Percentiles rank a stretch among this genome's conserved stretches.
Evolutionary conservation across 2,797 vertebrate genomes (phyloP).

Genomic region (Siniperca scherzeri): DNA sequence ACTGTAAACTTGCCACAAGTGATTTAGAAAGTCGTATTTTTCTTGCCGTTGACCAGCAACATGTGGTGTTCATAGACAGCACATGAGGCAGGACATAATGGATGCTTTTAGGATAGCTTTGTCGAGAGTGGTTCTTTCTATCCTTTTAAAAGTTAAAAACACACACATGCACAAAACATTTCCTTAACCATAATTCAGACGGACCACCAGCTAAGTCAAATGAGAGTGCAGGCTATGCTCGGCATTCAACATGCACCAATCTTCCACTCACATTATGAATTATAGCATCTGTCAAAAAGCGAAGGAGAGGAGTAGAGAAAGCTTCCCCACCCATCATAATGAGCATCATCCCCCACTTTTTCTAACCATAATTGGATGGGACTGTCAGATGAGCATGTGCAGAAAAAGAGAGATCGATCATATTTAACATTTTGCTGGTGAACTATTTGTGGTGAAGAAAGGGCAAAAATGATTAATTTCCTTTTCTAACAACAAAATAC

Average conservation of each 20-base stretch:
- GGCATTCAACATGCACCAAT: constrained; percentile 61
- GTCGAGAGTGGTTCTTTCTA: constrained; percentile 68
- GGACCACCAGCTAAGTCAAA: constrained; percentile 77
- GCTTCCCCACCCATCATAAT: constrained; percentile 77
- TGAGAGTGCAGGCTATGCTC: constrained; percentile 54
- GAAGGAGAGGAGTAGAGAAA: constrained; percentile 59
- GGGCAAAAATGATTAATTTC: constrained; percentile 47
- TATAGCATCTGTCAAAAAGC: constrained; percentile 67
- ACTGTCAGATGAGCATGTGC: constrained; percentile 68
- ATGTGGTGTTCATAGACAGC: constrained; percentile 85
- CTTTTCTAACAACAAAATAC: constrained; percentile 33
- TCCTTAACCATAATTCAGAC: constrained; percentile 73
- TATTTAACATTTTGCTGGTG: constrained; percentile 31
- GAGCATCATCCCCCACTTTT: constrained; percentile 62
- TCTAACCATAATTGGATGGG: constrained; percentile 76
- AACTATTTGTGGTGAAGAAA: constrained; percentile 10
- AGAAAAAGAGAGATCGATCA: constrained; percentile 47
- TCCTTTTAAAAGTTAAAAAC: constrained; percentile 72
- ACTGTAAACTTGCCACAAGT: constrained; percentile 83
- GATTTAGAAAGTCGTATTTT: constrained; percentile 82
- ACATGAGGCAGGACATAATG: constrained; percentile 77
- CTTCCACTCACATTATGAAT: constrained; percentile 64
- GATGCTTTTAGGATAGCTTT: constrained; percentile 79
- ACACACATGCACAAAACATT: constrained; percentile 78
- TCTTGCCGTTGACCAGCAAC: constrained; percentile 80